These are phyloP conservation scores for Drosophila albomicans DNA, from an alignment of 1,140 invertebrate genomes.

Conservation along the genomic window DNA sequence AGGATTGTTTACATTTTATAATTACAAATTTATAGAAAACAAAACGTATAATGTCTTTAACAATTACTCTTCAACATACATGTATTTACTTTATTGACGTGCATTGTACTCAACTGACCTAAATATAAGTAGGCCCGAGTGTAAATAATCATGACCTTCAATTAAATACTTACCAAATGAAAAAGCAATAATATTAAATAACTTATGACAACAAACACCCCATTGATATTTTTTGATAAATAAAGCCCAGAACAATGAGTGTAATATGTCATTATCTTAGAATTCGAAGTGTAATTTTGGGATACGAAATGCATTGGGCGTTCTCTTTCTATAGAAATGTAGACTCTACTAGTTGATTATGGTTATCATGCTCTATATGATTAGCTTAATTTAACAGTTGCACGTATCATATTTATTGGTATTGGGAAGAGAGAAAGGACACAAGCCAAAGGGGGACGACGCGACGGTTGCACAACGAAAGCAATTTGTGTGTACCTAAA, in stretches of 20 bases:
- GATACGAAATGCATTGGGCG: constrained; percentile 33
- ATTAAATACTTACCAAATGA: not conserved
- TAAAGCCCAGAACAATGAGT: not conserved
- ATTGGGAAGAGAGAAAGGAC: not conserved
- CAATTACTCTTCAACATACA: not conserved
- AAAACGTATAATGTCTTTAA: not conserved
- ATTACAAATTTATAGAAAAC: not conserved
- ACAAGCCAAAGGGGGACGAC: not conserved
- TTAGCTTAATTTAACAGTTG: constrained; percentile 74
- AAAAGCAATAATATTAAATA: constrained; percentile 21
- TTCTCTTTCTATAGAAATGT: constrained; percentile 30
- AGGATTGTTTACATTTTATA: not conserved
- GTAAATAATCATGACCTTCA: not conserved
- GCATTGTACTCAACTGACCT: not conserved
- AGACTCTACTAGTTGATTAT: constrained; percentile 43
- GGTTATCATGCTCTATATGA: constrained; percentile 53
- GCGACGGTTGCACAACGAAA: constrained; percentile 41
- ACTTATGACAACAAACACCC: not conserved
- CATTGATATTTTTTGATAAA: constrained; percentile 23
- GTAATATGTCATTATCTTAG: constrained; percentile 28
- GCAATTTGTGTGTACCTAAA: constrained; percentile 63
- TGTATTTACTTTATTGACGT: not conserved
- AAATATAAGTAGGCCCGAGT: not conserved
- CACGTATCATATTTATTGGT: constrained; percentile 77
- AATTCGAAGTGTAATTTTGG: constrained; percentile 10